Percentiles rank a stretch among this genome's conserved stretches.
These are phyloP conservation scores for Paratrypauchen microcephalus DNA, from an alignment of 2,797 vertebrate species.

Conservation along the genomic window DNA sequence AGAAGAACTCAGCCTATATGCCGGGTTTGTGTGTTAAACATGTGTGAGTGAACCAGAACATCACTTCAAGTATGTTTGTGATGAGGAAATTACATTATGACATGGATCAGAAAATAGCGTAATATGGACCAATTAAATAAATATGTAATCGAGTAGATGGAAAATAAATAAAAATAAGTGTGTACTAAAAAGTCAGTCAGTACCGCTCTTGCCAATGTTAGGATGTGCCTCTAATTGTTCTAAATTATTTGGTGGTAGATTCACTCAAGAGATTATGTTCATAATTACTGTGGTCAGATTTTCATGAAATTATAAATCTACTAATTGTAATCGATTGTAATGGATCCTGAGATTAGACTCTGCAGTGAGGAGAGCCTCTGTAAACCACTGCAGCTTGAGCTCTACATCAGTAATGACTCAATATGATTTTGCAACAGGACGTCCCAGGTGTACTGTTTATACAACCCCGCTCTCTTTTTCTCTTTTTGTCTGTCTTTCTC, in stretches of 20 bases:
- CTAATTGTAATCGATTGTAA: neutral
- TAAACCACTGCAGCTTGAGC: conserved; percentile 32
- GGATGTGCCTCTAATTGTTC: neutral
- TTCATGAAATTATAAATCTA: neutral
- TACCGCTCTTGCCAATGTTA: no score
- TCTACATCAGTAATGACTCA: conserved; percentile 44
- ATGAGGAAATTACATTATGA: no score
- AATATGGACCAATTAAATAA: no score
- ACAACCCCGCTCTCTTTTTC: conserved; percentile 7
- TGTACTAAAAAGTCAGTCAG: no score
- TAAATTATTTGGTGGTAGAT: neutral
- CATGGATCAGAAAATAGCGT: no score
- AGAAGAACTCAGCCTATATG: no score
- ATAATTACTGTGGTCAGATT: neutral
- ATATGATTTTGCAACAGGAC: conserved; percentile 13
- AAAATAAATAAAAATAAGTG: no score
- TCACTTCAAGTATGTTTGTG: no score
- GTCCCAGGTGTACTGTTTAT: conserved; percentile 35
- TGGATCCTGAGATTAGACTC: neutral
- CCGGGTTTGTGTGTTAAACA: no score
- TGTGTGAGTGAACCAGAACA: no score
- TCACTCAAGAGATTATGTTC: neutral
- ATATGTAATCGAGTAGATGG: no score
- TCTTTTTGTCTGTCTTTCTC: neutral
- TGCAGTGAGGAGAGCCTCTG: neutral